A percentile compares a stretch with the other conserved stretches of the same genome.
Evolutionary conservation across 2,113 vertebrate species (phyloP).

Genomic region (Rousettus leschenaultii): DNA sequence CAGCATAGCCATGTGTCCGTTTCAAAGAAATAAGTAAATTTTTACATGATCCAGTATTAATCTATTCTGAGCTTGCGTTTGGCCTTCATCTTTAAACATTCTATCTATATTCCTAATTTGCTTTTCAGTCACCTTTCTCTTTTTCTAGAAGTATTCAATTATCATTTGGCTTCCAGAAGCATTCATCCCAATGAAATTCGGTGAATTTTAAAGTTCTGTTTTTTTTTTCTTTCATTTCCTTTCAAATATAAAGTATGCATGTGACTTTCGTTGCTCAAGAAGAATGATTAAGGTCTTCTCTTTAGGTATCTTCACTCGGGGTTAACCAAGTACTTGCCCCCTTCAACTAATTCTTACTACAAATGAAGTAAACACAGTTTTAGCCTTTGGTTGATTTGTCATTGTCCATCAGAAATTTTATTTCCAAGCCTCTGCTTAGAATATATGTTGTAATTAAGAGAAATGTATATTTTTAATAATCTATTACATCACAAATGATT

Average conservation of each 20-base stretch:
- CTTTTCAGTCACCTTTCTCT: background rate
- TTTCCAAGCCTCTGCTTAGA: background rate
- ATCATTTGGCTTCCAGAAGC: background rate
- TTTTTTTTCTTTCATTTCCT: background rate
- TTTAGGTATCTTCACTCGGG: background rate
- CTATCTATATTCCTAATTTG: background rate
- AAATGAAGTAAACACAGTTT: slow-evolving; percentile 29
- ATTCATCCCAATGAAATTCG: background rate
- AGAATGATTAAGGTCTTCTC: background rate
- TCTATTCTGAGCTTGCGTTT: background rate
- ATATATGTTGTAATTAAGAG: background rate
- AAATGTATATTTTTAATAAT: background rate
- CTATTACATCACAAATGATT: background rate
- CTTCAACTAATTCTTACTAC: slow-evolving; percentile 61
- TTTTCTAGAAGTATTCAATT: background rate
- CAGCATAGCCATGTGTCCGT: background rate
- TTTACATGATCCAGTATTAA: background rate
- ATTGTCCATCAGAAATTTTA: background rate
- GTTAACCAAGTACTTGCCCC: slow-evolving; percentile 24
- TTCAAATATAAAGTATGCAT: background rate
- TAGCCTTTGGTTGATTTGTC: background rate
- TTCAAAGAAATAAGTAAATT: background rate
- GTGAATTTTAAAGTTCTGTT: background rate
- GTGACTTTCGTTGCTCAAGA: background rate
- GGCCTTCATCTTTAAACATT: background rate